Percentiles rank a stretch among this genome's conserved stretches.
Conservation (phyloP, 92 coral and sea anemone genomes). For the Chrysogorgia sp. region DNA sequence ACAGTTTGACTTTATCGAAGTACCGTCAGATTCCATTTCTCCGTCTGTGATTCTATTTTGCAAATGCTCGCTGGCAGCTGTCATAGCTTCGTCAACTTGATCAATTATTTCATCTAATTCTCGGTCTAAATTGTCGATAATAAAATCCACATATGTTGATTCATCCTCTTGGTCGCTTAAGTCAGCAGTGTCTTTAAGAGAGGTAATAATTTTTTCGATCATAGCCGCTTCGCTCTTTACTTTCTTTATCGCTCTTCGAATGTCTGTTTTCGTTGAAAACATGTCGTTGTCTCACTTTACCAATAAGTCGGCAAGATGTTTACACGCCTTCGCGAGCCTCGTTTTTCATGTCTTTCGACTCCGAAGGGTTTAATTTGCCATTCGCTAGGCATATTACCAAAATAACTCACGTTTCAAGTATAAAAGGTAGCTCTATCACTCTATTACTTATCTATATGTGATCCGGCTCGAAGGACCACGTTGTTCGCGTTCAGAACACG, state of each 20-base stretch:
- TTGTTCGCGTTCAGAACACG: no score
- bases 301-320: background rate
- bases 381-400: no score
- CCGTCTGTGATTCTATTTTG: background rate
- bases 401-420: no score
- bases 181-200: background rate
- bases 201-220: background rate
- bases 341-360: background rate
- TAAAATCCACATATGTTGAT: background rate
- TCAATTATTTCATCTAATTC: constrained; percentile 1
- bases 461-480: no score
- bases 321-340: background rate
- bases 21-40: constrained; percentile 3
- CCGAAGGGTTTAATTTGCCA: background rate
- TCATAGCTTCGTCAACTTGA: background rate
- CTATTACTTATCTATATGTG: no score
- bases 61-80: background rate
- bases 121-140: constrained; percentile 5
- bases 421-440: no score
- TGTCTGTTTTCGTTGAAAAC: background rate
- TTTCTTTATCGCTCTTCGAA: constrained; percentile 4
- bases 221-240: background rate
- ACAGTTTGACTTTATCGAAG: background rate
- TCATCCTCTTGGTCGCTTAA: background rate
- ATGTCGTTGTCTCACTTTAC: background rate